These are phyloP conservation scores for Erebia ligea DNA, from an alignment of 2,888 invertebrate species.

Conservation along the genomic window DNA sequence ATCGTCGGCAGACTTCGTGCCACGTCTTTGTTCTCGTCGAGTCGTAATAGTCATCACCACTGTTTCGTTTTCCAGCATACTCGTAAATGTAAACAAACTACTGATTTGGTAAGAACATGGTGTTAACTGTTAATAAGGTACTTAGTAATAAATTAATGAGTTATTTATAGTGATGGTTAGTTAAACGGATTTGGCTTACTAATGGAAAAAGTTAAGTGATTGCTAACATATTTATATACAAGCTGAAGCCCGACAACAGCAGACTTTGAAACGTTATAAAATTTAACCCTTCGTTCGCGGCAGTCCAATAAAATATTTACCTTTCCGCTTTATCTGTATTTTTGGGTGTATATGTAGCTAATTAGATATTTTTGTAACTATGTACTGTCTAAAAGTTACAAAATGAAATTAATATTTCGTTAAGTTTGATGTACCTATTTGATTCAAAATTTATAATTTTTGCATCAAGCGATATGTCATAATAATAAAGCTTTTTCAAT, in stretches of 20 bases:
- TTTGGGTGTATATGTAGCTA: background rate
- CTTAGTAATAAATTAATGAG: conserved; percentile 33
- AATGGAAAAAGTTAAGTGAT: conserved; percentile 14
- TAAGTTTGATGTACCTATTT: too few species aligned
- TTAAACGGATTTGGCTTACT: conserved; percentile 26
- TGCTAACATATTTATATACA: conserved; percentile 3
- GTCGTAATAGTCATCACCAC: conserved; percentile 44
- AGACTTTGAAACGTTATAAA: conserved; percentile 1
- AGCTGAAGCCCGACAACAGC: background rate
- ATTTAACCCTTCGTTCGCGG: background rate
- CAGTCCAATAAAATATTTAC: background rate
- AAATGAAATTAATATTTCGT: too few species aligned
- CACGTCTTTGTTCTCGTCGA: conserved; percentile 49
- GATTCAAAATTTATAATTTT: background rate
- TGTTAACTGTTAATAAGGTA: conserved; percentile 37
- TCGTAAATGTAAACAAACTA: conserved; percentile 47
- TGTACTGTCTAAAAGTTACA: too few species aligned
- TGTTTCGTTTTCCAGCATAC: conserved; percentile 43
- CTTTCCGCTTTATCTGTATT: conserved; percentile 5
- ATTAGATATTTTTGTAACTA: background rate
- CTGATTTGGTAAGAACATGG: conserved; percentile 44
- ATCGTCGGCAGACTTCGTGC: conserved; percentile 44
- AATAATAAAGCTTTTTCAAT: background rate
- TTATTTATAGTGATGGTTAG: conserved; percentile 33
- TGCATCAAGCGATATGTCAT: background rate